Percentiles rank a stretch among this genome's conserved stretches.
These are phyloP conservation scores for Petrocephalus microphthalmus DNA, from an alignment of 2,113 vertebrate species.

Conservation along the genomic window DNA sequence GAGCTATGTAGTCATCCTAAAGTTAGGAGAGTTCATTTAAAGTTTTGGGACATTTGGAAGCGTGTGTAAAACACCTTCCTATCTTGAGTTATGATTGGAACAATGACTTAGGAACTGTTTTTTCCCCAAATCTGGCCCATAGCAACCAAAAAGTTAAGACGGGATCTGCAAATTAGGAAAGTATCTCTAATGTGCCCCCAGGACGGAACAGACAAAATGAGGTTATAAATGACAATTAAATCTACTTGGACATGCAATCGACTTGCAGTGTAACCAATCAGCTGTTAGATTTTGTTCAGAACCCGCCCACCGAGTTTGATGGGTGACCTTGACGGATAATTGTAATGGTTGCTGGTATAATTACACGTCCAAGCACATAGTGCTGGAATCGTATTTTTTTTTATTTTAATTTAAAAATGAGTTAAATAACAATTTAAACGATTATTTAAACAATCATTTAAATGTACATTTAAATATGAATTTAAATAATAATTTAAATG, in stretches of 20 bases:
- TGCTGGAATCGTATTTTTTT: not conserved
- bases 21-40: too few relatives aligned
- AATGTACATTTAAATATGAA: not conserved
- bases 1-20: too few relatives aligned
- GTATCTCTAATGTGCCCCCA: not conserved
- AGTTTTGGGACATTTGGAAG: too few relatives aligned
- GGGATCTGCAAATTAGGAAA: too few relatives aligned
- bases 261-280: not conserved
- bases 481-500: not conserved
- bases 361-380: not conserved
- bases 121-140: too few relatives aligned
- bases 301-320: not conserved
- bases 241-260: not conserved
- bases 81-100: too few relatives aligned
- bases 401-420: not conserved
- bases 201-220: not conserved
- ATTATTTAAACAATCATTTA: not conserved
- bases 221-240: not conserved
- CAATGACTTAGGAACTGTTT: too few relatives aligned
- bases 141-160: too few relatives aligned
- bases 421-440: not conserved
- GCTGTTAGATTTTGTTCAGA: not conserved
- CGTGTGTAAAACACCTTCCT: too few relatives aligned
- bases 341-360: not conserved
- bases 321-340: not conserved